Conservation (phyloP, 2,113 vertebrate species). For the Campylomormyrus tamandua region DNA sequence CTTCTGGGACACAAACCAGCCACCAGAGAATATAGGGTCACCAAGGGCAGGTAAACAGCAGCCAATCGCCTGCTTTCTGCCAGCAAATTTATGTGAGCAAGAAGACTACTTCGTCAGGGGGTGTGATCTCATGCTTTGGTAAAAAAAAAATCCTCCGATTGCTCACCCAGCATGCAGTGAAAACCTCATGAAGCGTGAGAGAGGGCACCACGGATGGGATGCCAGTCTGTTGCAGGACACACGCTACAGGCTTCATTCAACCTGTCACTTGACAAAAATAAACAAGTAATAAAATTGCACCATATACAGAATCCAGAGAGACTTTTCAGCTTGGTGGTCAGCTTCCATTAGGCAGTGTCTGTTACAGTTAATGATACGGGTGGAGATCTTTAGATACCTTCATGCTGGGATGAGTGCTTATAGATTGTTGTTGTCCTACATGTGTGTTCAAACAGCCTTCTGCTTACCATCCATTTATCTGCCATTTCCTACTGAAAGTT, state of each 20-base stretch:
- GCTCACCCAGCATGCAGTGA: neutral
- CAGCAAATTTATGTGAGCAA: neutral
- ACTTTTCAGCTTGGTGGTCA: neutral
- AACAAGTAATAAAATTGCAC: neutral
- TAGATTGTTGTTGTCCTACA: neutral
- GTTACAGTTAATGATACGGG: neutral
- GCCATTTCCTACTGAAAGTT: neutral
- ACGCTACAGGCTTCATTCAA: neutral
- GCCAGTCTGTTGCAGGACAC: neutral
- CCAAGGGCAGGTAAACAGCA: neutral
- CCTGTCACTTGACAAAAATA: neutral
- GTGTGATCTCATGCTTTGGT: neutral
- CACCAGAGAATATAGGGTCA: neutral
- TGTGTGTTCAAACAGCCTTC: neutral
- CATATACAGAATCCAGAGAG: neutral
- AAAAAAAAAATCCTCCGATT: neutral
- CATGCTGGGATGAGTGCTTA: neutral
- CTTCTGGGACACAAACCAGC: neutral
- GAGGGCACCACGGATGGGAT: neutral
- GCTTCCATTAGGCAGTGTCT: neutral
- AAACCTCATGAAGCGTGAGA: neutral
- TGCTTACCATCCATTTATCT: neutral
- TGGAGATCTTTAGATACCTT: neutral
- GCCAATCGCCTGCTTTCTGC: neutral
- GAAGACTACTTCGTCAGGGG: neutral